These are phyloP conservation scores for Cosmia pyralina DNA, from an alignment of 2,888 invertebrate species.

Conservation along the genomic window DNA sequence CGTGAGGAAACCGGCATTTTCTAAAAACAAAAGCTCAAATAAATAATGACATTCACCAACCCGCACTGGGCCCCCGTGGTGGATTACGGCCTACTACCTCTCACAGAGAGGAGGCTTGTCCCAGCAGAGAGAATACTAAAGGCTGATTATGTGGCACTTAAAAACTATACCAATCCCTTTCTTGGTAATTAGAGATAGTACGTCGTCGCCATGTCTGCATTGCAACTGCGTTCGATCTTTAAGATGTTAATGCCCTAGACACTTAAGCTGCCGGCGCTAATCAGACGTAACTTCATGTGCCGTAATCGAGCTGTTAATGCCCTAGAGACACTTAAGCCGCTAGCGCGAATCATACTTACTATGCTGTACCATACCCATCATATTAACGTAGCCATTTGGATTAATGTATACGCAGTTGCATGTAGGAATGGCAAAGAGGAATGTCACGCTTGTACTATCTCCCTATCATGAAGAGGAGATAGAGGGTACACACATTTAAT, in stretches of 20 bases:
- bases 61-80: no score
- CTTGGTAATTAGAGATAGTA: neutral
- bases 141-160: neutral
- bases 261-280: conserved; percentile 20
- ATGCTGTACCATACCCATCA: conserved; percentile 18
- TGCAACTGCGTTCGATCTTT: neutral
- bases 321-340: conserved; percentile 14
- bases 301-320: conserved; percentile 6
- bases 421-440: neutral
- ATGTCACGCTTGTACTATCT: neutral
- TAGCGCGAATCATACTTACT: conserved; percentile 1
- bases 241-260: conserved; percentile 34
- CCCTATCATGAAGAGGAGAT: no score
- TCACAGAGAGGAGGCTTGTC: no score
- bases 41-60: no score
- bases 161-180: neutral
- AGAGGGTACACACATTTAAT: neutral
- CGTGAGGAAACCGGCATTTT: no score
- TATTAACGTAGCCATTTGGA: conserved; percentile 17
- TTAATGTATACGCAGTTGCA: neutral
- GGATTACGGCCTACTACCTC: no score
- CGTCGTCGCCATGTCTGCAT: neutral
- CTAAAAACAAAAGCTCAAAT: no score
- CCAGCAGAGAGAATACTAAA: no score
- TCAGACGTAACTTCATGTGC: conserved; percentile 9